Conservation (phyloP, 2,113 vertebrate genomes). For the Gorsachius goisagi region DNA sequence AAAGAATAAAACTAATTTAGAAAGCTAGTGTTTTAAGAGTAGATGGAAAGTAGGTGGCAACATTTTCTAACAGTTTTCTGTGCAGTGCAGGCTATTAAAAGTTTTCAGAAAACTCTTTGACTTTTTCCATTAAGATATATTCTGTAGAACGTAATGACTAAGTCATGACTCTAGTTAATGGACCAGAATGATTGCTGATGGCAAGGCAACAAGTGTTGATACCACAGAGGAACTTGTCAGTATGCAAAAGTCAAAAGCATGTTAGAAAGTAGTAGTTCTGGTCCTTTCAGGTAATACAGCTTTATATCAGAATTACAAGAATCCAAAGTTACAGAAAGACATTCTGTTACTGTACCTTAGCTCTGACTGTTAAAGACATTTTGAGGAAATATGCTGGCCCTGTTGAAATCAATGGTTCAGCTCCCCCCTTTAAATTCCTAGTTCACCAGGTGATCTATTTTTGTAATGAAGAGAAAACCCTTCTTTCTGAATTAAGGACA, state of each 20-base stretch:
- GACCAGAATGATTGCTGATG: background rate
- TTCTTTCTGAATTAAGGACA: background rate
- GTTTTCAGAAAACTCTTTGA: background rate
- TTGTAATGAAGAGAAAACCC: rapidly evolving
- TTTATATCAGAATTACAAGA: background rate
- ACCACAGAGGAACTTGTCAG: background rate
- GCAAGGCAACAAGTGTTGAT: background rate
- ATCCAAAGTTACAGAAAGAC: background rate
- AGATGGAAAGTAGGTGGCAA: background rate
- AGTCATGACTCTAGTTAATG: background rate
- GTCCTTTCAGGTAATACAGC: background rate
- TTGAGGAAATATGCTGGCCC: background rate
- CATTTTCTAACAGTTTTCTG: background rate
- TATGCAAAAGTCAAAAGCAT: background rate
- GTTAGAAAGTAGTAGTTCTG: background rate
- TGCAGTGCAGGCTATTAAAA: background rate
- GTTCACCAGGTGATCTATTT: background rate
- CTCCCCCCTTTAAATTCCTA: background rate
- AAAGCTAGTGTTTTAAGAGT: background rate
- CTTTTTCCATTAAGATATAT: background rate
- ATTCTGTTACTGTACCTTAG: background rate
- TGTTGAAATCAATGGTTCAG: background rate
- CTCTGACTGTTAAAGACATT: background rate
- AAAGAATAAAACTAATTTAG: slow-evolving; percentile 10
- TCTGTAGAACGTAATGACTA: background rate